Evolutionary conservation across 2,888 invertebrate genomes (phyloP), one percentile per base, ranked within the genome.

Genomic region (Volucella zonaria): DNA sequence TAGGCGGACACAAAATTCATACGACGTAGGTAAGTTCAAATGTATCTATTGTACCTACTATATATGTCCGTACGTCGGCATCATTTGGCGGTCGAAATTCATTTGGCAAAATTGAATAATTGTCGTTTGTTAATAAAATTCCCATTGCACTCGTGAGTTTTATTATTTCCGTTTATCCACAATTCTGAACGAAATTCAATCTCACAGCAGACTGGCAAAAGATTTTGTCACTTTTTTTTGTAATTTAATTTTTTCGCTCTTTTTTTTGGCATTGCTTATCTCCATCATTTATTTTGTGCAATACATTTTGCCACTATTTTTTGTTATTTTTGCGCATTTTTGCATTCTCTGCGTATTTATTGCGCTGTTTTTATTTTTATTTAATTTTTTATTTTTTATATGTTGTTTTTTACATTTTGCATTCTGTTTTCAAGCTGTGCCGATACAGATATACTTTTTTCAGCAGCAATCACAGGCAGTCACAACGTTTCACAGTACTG

Each of bases 401-500:
- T 58, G 11, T 47, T 49, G 10, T 23, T 71, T 61, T 40, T 18
- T 66, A 15, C 23, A 23, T 67, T 66, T 75, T 58, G 42, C 66
- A 66, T 67, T 75, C 64, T 58, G 45, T 66, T 59, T 75, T 51
- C 42, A 47, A 43, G 58, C 75, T 12, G 47, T 47, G 31, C 31
- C 54, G 51, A 66, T 45, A 59, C 59, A 47, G 52, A 40, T 42
- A 11, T 45, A 12, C 31, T 62, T 59, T 47, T 79, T 61, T 52
- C 31, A 31, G 31, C 31, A 31, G 31, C 31, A 31, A 31, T 51
- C 10, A 73, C 54, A 58, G 66, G 52, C 64, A 71, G 71, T 71
- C 64, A 71, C 64, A 64, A 51, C 43, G 77, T 64, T 64, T 40
- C 71, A 64, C 31, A 42, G 79, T 66, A 42, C 73, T 47, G 66